A percentile compares a stretch with the other conserved stretches of the same genome.
phyloP scores from a whole-genome alignment of 2,113 vertebrate species.

The Accipiter cooperii region DNA sequence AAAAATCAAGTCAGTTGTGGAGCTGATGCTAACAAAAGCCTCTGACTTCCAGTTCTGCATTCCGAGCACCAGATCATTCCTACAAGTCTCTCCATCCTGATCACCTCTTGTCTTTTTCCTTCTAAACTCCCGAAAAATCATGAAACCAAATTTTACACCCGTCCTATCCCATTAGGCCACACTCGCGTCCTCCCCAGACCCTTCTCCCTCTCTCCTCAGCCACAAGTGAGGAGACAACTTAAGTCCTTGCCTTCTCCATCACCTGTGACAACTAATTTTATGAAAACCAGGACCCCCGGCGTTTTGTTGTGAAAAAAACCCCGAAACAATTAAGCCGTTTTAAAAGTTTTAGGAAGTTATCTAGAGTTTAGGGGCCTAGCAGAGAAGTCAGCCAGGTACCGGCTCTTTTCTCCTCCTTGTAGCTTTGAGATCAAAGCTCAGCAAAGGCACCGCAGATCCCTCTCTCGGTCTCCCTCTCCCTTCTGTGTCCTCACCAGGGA shows the following conservation, averaged over 20 bases:
- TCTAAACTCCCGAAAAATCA: not conserved
- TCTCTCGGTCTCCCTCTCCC: fast-evolving
- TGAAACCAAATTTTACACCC: fast-evolving
- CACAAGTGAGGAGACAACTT: fast-evolving
- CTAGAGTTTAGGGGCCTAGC: not conserved
- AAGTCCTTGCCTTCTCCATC: not conserved
- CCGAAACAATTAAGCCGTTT: fast-evolving
- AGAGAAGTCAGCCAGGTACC: not conserved
- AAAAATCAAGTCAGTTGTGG: not conserved
- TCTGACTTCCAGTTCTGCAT: not conserved
- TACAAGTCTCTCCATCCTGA: not conserved
- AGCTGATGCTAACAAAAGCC: not conserved
- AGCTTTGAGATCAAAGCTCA: not conserved
- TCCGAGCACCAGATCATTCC: not conserved
- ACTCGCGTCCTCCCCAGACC: not conserved
- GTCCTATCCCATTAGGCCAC: too few species aligned
- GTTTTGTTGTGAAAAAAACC: not conserved
- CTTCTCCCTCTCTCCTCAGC: not conserved
- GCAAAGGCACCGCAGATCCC: not conserved
- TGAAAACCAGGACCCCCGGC: fast-evolving
- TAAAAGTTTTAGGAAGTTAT: not conserved
- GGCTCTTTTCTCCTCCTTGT: fast-evolving
- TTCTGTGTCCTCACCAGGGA: fast-evolving
- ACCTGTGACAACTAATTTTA: not conserved
- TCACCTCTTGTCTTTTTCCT: not conserved